Percentiles rank a stretch among this genome's conserved stretches.
Evolutionary conservation across 2,797 vertebrate genomes (phyloP).

Genomic region (Philypnodon macrostomus): DNA sequence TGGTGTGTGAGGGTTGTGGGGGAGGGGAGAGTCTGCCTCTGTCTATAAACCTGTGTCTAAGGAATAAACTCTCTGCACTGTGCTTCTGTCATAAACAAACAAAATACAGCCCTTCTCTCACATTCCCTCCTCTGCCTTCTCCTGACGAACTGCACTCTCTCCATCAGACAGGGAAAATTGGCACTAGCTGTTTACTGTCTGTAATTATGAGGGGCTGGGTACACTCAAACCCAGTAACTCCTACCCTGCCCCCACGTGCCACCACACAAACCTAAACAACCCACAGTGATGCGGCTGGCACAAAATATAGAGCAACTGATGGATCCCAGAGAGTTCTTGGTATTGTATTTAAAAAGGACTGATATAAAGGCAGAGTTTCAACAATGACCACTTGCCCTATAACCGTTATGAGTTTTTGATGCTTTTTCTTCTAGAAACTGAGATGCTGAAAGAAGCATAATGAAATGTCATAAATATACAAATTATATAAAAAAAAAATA

Average conservation of each 20-base stretch:
- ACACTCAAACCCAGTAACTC: constrained; percentile 56
- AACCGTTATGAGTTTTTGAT: background rate
- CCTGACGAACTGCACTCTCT: constrained; percentile 57
- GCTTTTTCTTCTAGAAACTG: no score
- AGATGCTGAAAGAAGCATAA: no score
- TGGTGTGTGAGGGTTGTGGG: constrained; percentile 9
- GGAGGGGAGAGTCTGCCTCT: constrained; percentile 33
- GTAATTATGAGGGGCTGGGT: constrained; percentile 80
- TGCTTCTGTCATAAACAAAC: constrained; percentile 37
- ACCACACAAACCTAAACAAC: constrained; percentile 58
- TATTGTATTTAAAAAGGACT: background rate
- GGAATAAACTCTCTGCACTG: constrained; percentile 29
- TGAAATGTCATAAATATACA: no score
- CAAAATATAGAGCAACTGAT: constrained; percentile 19
- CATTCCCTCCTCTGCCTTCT: constrained; percentile 44
- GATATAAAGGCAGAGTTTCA: background rate
- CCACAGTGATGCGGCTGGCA: constrained; percentile 58
- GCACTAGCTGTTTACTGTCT: constrained; percentile 73
- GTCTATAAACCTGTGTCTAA: constrained; percentile 41
- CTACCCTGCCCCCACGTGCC: constrained; percentile 63
- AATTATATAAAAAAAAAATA: no score
- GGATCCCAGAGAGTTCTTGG: no score
- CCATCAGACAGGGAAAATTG: constrained; percentile 65
- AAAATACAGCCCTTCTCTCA: constrained; percentile 46
- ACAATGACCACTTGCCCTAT: background rate